Percentiles rank a stretch among this genome's conserved stretches.
phyloP scores from a whole-genome alignment of 2,888 invertebrate species.

The Megastigmus dorsalis region DNA sequence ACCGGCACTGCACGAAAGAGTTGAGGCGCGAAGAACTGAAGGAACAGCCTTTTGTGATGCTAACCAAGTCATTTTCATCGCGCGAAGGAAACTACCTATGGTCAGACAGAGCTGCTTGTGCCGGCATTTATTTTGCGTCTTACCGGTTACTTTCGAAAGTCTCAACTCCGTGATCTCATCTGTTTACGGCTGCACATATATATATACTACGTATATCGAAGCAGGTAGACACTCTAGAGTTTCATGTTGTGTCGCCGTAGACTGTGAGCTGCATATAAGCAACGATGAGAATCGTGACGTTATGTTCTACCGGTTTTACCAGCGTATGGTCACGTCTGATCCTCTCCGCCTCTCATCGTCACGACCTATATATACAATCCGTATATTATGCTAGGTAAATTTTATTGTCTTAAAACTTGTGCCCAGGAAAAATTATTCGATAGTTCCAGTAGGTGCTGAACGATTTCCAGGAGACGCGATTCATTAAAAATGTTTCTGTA shows the following conservation, averaged over 20 bases:
- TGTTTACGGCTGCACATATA: too few species aligned
- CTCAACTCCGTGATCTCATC: conserved; percentile 34
- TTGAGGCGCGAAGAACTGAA: neutral
- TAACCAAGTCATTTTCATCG: conserved; percentile 12
- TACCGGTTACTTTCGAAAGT: conserved; percentile 29
- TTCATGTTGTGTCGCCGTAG: neutral
- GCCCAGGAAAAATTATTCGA: too few species aligned
- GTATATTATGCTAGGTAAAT: too few species aligned
- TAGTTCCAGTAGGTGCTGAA: too few species aligned
- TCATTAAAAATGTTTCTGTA: too few species aligned
- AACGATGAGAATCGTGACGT: conserved; percentile 60
- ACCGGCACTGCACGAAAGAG: neutral
- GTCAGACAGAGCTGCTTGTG: neutral
- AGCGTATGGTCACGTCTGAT: too few species aligned
- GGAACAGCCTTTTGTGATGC: neutral
- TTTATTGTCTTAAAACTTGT: too few species aligned
- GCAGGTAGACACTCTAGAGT: conserved; percentile 4
- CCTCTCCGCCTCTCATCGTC: neutral
- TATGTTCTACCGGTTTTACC: conserved; percentile 64
- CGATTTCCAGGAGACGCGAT: too few species aligned
- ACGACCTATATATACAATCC: neutral
- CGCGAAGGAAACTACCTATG: too few species aligned
- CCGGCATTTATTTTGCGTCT: conserved; percentile 32
- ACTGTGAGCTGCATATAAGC: conserved; percentile 52
- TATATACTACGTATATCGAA: neutral